Percentiles rank a stretch among this genome's conserved stretches.
Conservation (phyloP, 1,140 invertebrate species). For the Drosophila novamexicana region DNA sequence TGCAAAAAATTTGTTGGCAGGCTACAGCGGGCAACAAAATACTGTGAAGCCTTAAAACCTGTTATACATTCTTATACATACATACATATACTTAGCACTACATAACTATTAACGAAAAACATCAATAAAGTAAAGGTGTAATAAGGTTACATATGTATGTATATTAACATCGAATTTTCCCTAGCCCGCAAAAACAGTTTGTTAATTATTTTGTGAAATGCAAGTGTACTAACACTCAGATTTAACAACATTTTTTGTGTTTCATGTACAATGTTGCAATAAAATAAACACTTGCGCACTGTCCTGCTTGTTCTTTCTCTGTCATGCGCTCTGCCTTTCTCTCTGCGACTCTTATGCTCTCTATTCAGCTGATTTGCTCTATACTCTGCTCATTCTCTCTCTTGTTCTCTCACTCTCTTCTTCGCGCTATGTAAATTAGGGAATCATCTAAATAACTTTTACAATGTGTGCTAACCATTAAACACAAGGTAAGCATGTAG, state of each 20-base stretch:
- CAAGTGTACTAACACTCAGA: not conserved
- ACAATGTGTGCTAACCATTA: not conserved
- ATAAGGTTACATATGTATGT: no score
- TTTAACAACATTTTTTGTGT: not conserved
- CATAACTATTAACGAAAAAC: no score
- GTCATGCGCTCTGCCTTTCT: not conserved
- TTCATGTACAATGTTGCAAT: not conserved
- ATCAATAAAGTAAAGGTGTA: no score
- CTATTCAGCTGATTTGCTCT: not conserved
- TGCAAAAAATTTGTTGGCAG: slow-evolving; percentile 55
- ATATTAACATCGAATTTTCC: not conserved
- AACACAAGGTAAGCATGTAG: no score
- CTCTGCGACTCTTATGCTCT: not conserved
- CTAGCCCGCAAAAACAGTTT: no score
- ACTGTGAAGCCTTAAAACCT: no score
- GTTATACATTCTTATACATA: no score
- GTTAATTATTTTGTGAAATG: no score
- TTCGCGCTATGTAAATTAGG: not conserved
- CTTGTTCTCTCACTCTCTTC: not conserved
- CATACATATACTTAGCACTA: no score
- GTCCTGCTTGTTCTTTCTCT: not conserved
- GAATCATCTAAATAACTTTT: not conserved
- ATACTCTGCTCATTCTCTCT: not conserved
- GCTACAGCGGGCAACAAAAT: no score
- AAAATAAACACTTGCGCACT: not conserved